Evolutionary conservation across 2,113 vertebrate genomes (phyloP), one percentile per base, ranked within the genome.

Genomic region (Dendrocopos noguchii): DNA sequence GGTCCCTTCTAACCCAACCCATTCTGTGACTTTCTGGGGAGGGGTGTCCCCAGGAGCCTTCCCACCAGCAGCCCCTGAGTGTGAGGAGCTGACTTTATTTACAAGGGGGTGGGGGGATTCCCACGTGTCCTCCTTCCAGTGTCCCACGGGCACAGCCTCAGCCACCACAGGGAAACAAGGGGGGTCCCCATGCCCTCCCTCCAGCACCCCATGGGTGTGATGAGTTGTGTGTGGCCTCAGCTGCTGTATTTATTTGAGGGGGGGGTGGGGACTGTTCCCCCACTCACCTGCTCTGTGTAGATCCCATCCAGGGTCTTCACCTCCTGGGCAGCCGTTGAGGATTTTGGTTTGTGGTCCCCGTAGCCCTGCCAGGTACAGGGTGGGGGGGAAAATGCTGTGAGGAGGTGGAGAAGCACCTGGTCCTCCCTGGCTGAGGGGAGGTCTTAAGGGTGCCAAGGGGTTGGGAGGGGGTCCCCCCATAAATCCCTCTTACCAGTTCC

Each of bases 281-380:
- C 72, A 8, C 84, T 96, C 94, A 99, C 99, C 98, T 99, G 99
- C 93, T 99, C 99, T 0, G 98, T 87, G 89, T 99, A 99, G 85
- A 99, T 96, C 27, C 99, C 98, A 15, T 99, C 99, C 95, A 99
- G 82, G 9, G 98, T 99, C 97, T 99, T 99, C 72, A 99, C 98
- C 97, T 99, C 99, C 76, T 99, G 99, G 36, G 99, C 98, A 0
- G 98, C 98, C 2, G 99, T 99, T 15, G 99, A 99, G 7, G 99
- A 99, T 92, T 99, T 99, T 72, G 99, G 98, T 80, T 99, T 99
- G 95, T 98, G 99, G 95, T 99, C 99, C 87, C 99, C 99, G 0
- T 99, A 99, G 20, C 99, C 99, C 99, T 99, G 89, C 8, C 53
- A 17, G 28, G 71, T 4, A 7, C 91, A 31, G 1, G 53, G 33